A percentile compares a stretch with the other conserved stretches of the same genome.
These are phyloP conservation scores for Empidonax alnorum DNA, from an alignment of 2,113 vertebrate species.

Conservation along the genomic window DNA sequence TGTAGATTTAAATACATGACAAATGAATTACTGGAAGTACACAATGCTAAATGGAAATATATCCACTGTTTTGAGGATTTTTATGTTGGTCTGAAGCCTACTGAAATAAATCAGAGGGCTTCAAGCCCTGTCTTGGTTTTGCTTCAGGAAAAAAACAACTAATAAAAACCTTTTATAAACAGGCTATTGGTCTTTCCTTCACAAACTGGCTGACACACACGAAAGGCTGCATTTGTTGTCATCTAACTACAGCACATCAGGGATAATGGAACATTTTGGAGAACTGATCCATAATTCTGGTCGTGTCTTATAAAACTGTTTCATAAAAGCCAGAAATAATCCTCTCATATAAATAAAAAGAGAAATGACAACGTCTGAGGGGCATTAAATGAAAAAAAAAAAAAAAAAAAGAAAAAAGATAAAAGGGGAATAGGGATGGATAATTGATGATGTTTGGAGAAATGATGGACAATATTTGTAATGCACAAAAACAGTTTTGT, in stretches of 20 bases:
- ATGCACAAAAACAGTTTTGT: accelerated
- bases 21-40: neutral
- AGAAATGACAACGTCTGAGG: neutral
- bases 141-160: neutral
- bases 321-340: slow-evolving; percentile 23
- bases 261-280: slow-evolving; percentile 9
- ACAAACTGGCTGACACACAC: neutral
- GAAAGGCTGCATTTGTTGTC: slow-evolving; percentile 9
- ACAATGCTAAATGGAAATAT: neutral
- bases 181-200: neutral
- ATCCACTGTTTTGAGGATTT: neutral
- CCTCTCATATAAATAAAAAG: slow-evolving; percentile 4
- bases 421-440: neutral
- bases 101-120: neutral
- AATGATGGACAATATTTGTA: neutral
- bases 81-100: neutral
- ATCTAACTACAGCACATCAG: slow-evolving; percentile 18
- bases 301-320: neutral
- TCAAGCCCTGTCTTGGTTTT: neutral
- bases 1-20: neutral
- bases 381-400: neutral
- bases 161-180: neutral
- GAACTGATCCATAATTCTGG: slow-evolving; percentile 3
- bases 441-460: neutral
- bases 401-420: no score